Evolutionary conservation across 2,113 vertebrate genomes (phyloP), one percentile per base, ranked within the genome.

Genomic region (Sebastes fasciatus): DNA sequence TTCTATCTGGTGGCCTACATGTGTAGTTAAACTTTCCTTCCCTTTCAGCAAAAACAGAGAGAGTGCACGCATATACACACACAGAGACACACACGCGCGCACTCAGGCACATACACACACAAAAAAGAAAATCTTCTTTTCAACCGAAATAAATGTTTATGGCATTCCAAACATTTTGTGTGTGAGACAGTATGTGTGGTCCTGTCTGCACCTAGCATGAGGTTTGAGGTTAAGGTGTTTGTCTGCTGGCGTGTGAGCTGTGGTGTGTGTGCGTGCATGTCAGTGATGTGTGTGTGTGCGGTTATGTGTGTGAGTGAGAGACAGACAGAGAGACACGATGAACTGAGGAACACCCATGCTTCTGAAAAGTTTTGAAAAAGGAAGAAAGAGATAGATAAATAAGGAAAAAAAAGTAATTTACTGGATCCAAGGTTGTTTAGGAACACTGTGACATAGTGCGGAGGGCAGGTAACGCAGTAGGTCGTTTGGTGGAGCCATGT

Each of bases 81-180:
- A 43, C 26, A 17, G 34, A 13, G 42, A 64, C 19, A 17, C 45
- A 42, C 52, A 64, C 45, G 52, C n/a, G 42, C 6, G 6, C 48
- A 72, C 74, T 68, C 66, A 79, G 66, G 34, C 46, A 64, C 54
- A 71, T 46, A 67, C 70, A 73, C 21, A 64, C 46, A 67, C 68
- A 66, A 57, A 14, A 76, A 52, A 88, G 26, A 66, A 90, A 87
- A 84, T 76, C 63, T 57, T 85, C 74, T 86, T 93, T 94, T 94
- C 85, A 90, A 90, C 89, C 60, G 86, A 92, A 94, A 94, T 94
- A 94, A 95, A 95, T 95, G 93, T 96, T 96, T 95, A 95, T 89
- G 90, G 91, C 94, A 94, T 95, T 95, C 94, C 94, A 92, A 91
- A 91, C 92, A 89, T 93, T 94, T 94, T 90, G 93, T 92, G 93